phyloP scores from a whole-genome alignment of 2,113 vertebrate species.

The Polyodon spathula region DNA sequence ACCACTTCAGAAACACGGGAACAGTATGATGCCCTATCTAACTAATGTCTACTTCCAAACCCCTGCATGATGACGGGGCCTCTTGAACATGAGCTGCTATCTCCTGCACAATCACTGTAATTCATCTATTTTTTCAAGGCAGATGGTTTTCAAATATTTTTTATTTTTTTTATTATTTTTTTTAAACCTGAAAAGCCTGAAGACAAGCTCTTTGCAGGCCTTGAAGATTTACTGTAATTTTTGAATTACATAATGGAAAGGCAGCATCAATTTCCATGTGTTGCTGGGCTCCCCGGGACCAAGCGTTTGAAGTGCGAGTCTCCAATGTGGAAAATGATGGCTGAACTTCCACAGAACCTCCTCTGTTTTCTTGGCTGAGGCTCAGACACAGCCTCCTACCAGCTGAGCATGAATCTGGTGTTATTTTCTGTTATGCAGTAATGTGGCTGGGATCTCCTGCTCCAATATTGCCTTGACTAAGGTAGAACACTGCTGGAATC shows the following conservation, averaged over 20 bases:
- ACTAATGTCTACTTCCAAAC: too few relatives aligned
- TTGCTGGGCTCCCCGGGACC: conserved; percentile 9
- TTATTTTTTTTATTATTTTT: too few relatives aligned
- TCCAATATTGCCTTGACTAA: not conserved
- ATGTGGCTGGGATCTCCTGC: conserved; percentile 13
- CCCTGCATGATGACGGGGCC: too few relatives aligned
- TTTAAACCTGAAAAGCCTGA: not conserved
- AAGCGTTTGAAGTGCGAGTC: conserved; percentile 16
- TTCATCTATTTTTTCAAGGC: too few relatives aligned
- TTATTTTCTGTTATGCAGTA: conserved; percentile 17
- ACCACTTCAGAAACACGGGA: too few relatives aligned
- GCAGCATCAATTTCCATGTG: conserved; percentile 13
- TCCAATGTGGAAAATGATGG: conserved; percentile 9
- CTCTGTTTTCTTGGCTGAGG: conserved; percentile 20
- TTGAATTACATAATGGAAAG: conserved; percentile 8
- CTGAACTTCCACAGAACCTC: conserved; percentile 17
- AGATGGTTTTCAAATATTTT: too few relatives aligned
- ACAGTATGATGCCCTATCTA: too few relatives aligned
- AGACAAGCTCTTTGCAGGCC: not conserved
- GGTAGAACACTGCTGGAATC: not conserved
- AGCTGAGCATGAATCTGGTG: conserved; percentile 15
- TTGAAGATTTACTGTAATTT: not conserved
- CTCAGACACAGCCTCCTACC: conserved; percentile 14
- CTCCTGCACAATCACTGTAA: too few relatives aligned
- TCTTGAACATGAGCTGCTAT: too few relatives aligned